Evolutionary conservation across 2,113 vertebrate species (phyloP), one percentile per base, ranked within the genome.

Genomic region (Pica pica): DNA sequence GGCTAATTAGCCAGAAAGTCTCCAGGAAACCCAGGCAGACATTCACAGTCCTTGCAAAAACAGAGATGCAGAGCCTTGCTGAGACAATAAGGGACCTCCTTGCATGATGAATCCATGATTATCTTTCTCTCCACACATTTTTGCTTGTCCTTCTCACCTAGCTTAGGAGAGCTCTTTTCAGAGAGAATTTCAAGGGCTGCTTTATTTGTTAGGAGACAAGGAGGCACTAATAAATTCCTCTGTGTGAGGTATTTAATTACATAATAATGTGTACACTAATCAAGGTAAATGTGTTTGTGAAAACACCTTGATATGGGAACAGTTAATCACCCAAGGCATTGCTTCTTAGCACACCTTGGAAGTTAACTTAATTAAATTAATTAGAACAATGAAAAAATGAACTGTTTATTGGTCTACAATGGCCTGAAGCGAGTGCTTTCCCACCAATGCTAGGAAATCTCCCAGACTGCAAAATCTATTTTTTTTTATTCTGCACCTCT

Each of bases 261-360:
- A 98, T 98, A 98, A 98, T 98, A 98, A 98, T 98, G 98, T 98
- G 98, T 98, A 98, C 98, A 98, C 98, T 98, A 98, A 98, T 98
- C 98, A 98, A 98, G 97, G 98, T 98, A 98, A 98, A 98, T 98
- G 98, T 98, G 98, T 98, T 98, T 98, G 98, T 98, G 98, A 98
- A 98, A 98, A 98, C 98, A 98, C 98, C 98, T 98, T 98, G 98
- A 98, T 98, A 98, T 98, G 98, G 98, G 98, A 98, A 98, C 98
- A 98, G 98, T 98, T 98, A 98, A 98, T 98, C 98, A 98, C 98
- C 98, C 98, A 98, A 98, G 98, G 97, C 98, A 98, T 98, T 98
- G 96, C 97, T 98, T 98, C 98, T 98, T 98, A 98, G 98, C 98
- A 98, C 97, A 98, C 97, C 97, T 98, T 98, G 98, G 98, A 98